A percentile compares a stretch with the other conserved stretches of the same genome.
Evolutionary conservation across 1,140 invertebrate species (phyloP).

Genomic region (Globodera rostochiensis): DNA sequence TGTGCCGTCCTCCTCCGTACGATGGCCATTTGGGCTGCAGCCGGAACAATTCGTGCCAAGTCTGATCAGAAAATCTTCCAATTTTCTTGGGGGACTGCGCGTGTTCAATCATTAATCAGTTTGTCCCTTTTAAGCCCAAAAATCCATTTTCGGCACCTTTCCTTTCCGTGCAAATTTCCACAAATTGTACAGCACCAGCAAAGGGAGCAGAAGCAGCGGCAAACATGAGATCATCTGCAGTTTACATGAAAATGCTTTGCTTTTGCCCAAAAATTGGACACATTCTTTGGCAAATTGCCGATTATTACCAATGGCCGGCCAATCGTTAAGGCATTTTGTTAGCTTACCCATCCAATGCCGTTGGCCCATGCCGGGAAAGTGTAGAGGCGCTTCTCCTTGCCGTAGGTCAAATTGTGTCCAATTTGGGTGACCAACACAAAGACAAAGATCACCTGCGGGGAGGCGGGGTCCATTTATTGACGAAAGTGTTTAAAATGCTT

Average conservation of each 20-base stretch:
- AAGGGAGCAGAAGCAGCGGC: conserved; percentile 42
- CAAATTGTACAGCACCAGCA: conserved; percentile 43
- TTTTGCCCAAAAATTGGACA: no score
- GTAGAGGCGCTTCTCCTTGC: conserved; percentile 38
- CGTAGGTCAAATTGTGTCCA: conserved; percentile 28
- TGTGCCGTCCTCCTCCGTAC: conserved; percentile 28
- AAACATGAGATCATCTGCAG: conserved; percentile 34
- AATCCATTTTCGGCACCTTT: conserved; percentile 19
- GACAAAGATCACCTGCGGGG: conserved; percentile 38
- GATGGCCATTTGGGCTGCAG: conserved; percentile 53
- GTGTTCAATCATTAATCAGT: no score
- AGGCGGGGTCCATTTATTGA: neutral
- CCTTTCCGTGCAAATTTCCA: conserved; percentile 40
- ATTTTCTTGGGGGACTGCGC: no score
- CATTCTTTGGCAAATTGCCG: no score
- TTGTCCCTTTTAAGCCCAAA: no score
- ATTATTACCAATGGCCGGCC: no score
- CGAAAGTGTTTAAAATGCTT: no score
- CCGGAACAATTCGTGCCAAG: conserved; percentile 45
- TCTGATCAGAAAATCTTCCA: conserved; percentile 14
- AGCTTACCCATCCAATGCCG: conserved; percentile 37
- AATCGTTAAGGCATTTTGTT: neutral
- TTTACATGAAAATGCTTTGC: no score
- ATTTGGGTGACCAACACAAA: conserved; percentile 35
- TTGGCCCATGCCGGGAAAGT: conserved; percentile 46